A percentile compares a stretch with the other conserved stretches of the same genome.
These are phyloP conservation scores for Prunella strophiata DNA, from an alignment of 2,797 vertebrate genomes.

Conservation along the genomic window DNA sequence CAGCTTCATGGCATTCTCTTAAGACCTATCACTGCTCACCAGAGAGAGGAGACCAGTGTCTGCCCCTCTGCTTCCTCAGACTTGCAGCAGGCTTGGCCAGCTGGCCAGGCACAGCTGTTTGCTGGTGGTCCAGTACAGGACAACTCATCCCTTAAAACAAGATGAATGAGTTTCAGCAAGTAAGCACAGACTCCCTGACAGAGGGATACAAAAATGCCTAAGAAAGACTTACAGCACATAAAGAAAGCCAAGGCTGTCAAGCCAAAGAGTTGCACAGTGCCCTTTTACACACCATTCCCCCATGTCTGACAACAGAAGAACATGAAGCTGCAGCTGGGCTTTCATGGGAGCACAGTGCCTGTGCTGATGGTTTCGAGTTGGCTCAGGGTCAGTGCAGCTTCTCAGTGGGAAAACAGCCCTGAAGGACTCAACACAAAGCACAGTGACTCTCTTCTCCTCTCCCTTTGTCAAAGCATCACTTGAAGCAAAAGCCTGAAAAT, in stretches of 20 bases:
- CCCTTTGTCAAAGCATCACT: background rate
- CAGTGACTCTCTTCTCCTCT: background rate
- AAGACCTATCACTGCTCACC: background rate
- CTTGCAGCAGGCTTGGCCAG: background rate
- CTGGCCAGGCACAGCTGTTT: accelerated
- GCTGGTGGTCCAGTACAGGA: background rate
- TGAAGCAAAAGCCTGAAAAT: constrained; percentile 22
- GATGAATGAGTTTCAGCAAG: background rate
- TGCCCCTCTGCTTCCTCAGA: background rate
- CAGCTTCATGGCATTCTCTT: background rate
- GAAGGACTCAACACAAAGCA: background rate
- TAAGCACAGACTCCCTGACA: background rate
- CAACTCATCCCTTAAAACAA: background rate
- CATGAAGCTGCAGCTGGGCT: background rate
- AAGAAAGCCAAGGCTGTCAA: background rate
- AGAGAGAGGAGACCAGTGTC: background rate
- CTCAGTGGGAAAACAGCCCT: background rate
- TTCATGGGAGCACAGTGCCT: background rate
- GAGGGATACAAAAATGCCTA: background rate
- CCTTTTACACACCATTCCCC: background rate
- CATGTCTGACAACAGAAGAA: background rate
- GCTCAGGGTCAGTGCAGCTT: background rate
- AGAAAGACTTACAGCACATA: background rate
- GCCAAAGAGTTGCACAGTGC: background rate
- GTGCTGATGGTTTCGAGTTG: background rate